Percentiles rank a stretch among this genome's conserved stretches.
These are phyloP conservation scores for Tachysurus vachellii DNA, from an alignment of 2,113 vertebrate species.

Conservation along the genomic window DNA sequence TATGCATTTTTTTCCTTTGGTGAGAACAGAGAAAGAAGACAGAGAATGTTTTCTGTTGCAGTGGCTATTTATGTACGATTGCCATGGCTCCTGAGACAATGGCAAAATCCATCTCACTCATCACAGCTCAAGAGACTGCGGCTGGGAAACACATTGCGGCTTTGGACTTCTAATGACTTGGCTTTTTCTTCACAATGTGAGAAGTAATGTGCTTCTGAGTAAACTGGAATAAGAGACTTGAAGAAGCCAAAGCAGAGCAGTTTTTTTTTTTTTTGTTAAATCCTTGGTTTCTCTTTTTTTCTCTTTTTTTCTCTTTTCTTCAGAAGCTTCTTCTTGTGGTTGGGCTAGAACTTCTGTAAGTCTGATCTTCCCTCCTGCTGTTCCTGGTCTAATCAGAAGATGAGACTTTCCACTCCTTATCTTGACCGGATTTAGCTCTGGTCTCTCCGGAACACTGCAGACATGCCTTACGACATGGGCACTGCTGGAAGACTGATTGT, in stretches of 20 bases:
- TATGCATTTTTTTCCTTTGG: slow-evolving; percentile 20
- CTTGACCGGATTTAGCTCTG: slow-evolving; percentile 11
- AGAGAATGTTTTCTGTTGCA: slow-evolving; percentile 11
- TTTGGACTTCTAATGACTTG: slow-evolving; percentile 62
- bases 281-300: slow-evolving; percentile 54
- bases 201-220: slow-evolving; percentile 62
- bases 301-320: slow-evolving; percentile 56
- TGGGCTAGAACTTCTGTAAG: slow-evolving; percentile 17
- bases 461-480: slow-evolving; percentile 12
- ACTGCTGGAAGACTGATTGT: slow-evolving; percentile 39
- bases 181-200: slow-evolving; percentile 57
- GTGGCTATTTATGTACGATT: slow-evolving; percentile 39
- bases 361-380: slow-evolving; percentile 41
- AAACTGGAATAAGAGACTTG: slow-evolving; percentile 58
- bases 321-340: slow-evolving; percentile 49
- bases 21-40: slow-evolving; percentile 6
- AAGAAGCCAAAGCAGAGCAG: slow-evolving; percentile 52
- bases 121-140: slow-evolving; percentile 62
- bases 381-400: slow-evolving; percentile 43
- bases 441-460: slow-evolving; percentile 2
- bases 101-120: slow-evolving; percentile 51
- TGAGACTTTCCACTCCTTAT: slow-evolving; percentile 27
- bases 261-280: slow-evolving; percentile 29
- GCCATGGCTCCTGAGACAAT: slow-evolving; percentile 28
- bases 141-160: slow-evolving; percentile 68